Evolutionary conservation across 2,888 invertebrate genomes (phyloP), one percentile per base, ranked within the genome.

Genomic region (Anthoptus insignis): DNA sequence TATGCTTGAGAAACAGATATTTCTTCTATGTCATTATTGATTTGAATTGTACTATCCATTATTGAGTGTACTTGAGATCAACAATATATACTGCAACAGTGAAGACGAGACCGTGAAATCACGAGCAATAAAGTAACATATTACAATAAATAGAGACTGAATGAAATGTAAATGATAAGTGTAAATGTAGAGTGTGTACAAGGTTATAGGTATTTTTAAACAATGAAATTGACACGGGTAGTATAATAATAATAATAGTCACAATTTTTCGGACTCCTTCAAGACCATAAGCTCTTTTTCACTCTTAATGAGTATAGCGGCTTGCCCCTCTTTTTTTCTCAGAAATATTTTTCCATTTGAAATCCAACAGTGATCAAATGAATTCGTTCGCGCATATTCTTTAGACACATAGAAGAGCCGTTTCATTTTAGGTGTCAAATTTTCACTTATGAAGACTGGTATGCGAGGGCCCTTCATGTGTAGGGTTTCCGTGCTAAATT

Each of bases 21-120:
- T 34, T 34, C 14, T 19, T 53, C 53, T 16, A 53, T 53, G 34
- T 53, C 53, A 34, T 53, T 32, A 11, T 32, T 32, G 11, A 32
- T 32, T 32, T 9, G 9, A 32, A 32, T 6, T 9, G 32, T 32
- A 32, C 32, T 32, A 32, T 32, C 32, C 32, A 32, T 32, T n/a
- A n/a, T n/a, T n/a, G n/a, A n/a, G n/a, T n/a, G n/a, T n/a, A n/a
- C n/a, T n/a, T n/a, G n/a, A n/a, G n/a, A n/a, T n/a, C n/a, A n/a
- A n/a, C n/a, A 32, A 32, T 32, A 32, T 2, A 2, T 9, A 11
- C 11, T 8, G 9, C 2, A 32, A 32, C 6, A 32, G 11, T 32
- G 9, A 32, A 32, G 32, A 32, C 32, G 32, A 32, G 32, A 32
- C 32, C 7, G 9, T 32, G 32, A 32, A 32, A 11, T 32, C 32